These are phyloP conservation scores for Panonychus citri DNA, from an alignment of 1,140 invertebrate species.

Conservation along the genomic window DNA sequence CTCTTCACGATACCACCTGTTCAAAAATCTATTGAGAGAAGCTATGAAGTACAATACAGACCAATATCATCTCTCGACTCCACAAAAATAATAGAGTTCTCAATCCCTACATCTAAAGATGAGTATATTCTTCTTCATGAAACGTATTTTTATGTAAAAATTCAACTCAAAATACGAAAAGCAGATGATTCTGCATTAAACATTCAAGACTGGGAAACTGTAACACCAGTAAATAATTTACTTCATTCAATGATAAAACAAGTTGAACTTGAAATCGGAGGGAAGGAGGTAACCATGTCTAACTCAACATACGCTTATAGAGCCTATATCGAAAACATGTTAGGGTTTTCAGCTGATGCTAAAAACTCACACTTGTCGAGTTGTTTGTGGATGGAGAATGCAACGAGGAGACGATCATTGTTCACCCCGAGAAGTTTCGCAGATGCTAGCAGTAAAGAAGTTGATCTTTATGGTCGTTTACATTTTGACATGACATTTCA, in stretches of 20 bases:
- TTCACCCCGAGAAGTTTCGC: neutral
- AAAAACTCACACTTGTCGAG: conserved; percentile 18
- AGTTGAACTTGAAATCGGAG: conserved; percentile 24
- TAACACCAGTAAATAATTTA: conserved; percentile 21
- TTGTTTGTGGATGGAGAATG: conserved; percentile 1
- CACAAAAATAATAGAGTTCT: conserved; percentile 23
- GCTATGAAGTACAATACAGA: conserved; percentile 21
- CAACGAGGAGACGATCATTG: neutral
- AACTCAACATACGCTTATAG: conserved; percentile 24
- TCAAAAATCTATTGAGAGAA: conserved; percentile 22
- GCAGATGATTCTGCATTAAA: conserved; percentile 9
- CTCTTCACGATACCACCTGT: conserved; percentile 23
- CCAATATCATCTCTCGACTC: conserved; percentile 21
- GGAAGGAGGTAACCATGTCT: conserved; percentile 22
- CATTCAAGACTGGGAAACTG: conserved; percentile 1
- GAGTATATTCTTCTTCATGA: conserved; percentile 22
- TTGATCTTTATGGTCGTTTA: neutral
- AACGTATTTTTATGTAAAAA: conserved; percentile 19
- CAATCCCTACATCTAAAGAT: conserved; percentile 19
- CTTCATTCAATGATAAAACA: conserved; percentile 24
- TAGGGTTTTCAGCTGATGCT: conserved; percentile 21
- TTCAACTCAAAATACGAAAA: conserved; percentile 16
- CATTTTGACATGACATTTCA: neutral
- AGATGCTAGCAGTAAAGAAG: neutral
- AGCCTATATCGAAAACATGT: conserved; percentile 24